A percentile compares a stretch with the other conserved stretches of the same genome.
Evolutionary conservation across 1,140 invertebrate genomes (phyloP).

Genomic region (Zaprionus vittiger): DNA sequence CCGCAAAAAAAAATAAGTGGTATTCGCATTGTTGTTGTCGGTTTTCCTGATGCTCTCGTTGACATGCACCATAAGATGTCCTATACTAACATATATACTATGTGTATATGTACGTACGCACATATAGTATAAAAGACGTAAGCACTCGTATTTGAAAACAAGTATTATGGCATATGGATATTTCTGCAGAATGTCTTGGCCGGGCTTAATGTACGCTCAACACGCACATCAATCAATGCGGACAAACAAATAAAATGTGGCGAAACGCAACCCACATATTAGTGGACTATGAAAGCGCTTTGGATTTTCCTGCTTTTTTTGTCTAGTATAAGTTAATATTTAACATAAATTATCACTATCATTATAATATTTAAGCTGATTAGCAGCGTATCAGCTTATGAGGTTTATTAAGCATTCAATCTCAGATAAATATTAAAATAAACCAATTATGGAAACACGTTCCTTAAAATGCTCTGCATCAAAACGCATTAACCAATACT

Average conservation of each 20-base stretch:
- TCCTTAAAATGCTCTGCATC: background rate
- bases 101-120: background rate
- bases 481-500: too few relatives aligned
- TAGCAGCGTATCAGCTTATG: background rate
- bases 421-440: background rate
- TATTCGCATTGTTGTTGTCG: slow-evolving; percentile 38
- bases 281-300: background rate
- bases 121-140: background rate
- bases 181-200: background rate
- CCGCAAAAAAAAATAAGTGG: slow-evolving; percentile 30
- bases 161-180: slow-evolving; percentile 12
- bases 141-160: background rate
- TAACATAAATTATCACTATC: background rate
- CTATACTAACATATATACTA: background rate
- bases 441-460: too few relatives aligned
- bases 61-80: slow-evolving; percentile 9
- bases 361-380: background rate
- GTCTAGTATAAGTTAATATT: slow-evolving; percentile 9
- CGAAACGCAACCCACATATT: background rate
- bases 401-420: background rate
- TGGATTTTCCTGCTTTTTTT: background rate
- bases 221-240: slow-evolving; percentile 4
- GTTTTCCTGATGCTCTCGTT: slow-evolving; percentile 9
- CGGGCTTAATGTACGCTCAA: background rate
- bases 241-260: background rate